Conservation (phyloP, 2,888 invertebrate species). For the Eupithecia inturbata region DNA sequence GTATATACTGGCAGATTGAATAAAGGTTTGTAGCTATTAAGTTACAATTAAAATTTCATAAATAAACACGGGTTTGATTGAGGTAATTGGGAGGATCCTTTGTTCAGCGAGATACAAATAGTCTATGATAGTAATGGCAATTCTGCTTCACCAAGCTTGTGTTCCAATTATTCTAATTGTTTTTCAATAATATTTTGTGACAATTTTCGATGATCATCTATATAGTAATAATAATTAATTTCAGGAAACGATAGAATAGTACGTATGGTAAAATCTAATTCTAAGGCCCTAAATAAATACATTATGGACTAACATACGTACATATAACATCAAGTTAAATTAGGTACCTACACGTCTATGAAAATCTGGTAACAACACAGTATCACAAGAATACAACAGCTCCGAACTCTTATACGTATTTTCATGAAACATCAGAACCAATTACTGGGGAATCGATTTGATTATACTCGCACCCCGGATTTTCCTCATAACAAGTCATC, state of each 20-base stretch:
- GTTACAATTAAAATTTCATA: conserved; percentile 5
- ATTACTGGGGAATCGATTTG: conserved; percentile 24
- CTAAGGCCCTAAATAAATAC: too few species aligned
- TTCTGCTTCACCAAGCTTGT: not conserved
- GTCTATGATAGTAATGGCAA: not conserved
- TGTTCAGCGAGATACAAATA: not conserved
- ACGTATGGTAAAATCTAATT: not conserved
- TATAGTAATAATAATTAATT: not conserved
- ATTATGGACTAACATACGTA: too few species aligned
- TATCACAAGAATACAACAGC: not conserved
- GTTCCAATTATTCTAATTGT: too few species aligned
- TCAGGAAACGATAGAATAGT: not conserved
- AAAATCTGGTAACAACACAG: not conserved
- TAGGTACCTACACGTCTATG: not conserved
- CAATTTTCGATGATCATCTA: not conserved
- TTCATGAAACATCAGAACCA: conserved; percentile 15
- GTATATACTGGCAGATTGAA: not conserved
- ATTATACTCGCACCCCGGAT: conserved; percentile 11
- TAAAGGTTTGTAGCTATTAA: not conserved
- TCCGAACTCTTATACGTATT: conserved; percentile 14
- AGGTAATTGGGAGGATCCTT: conserved; percentile 7
- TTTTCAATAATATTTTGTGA: not conserved
- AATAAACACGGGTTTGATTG: conserved; percentile 6
- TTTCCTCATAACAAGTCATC: conserved; percentile 33
- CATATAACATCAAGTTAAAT: too few species aligned